Conservation (phyloP, 2,113 vertebrate species). For the Pyrgilauda ruficollis region DNA sequence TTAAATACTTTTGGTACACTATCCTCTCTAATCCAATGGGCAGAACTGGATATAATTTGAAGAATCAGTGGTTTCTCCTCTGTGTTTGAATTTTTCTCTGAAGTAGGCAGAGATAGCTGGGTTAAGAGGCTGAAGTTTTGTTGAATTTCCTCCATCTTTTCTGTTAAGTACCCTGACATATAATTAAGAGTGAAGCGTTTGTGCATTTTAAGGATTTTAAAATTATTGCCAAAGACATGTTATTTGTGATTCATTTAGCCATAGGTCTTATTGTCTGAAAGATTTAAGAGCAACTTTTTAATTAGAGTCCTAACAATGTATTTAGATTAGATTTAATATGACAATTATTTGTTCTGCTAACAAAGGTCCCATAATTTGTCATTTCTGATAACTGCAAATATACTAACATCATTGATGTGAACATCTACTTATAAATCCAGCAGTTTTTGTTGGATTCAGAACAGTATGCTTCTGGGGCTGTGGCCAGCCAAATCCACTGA, state of each 20-base stretch:
- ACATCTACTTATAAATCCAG: neutral
- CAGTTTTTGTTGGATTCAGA: neutral
- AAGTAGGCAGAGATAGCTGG: neutral
- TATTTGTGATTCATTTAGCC: conserved; percentile 32
- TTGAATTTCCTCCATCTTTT: neutral
- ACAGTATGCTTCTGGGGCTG: neutral
- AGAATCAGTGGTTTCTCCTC: neutral
- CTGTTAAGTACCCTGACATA: neutral
- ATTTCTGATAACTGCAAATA: conserved; percentile 5
- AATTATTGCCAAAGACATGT: neutral
- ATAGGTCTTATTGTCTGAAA: conserved; percentile 7
- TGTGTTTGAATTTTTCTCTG: neutral
- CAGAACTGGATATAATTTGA: neutral
- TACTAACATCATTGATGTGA: neutral
- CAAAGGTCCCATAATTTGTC: neutral
- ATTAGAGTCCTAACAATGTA: conserved; percentile 1
- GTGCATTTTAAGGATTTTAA: neutral
- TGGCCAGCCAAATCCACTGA: neutral
- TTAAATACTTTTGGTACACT: neutral
- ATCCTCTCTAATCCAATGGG: neutral
- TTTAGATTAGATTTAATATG: conserved; percentile 47
- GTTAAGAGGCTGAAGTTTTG: neutral
- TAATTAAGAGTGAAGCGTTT: neutral
- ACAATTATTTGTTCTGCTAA: conserved; percentile 50
- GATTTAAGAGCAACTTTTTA: conserved; percentile 25